phyloP scores from a whole-genome alignment of 2,797 vertebrate genomes.

The Lepilemur ruficaudatus region DNA sequence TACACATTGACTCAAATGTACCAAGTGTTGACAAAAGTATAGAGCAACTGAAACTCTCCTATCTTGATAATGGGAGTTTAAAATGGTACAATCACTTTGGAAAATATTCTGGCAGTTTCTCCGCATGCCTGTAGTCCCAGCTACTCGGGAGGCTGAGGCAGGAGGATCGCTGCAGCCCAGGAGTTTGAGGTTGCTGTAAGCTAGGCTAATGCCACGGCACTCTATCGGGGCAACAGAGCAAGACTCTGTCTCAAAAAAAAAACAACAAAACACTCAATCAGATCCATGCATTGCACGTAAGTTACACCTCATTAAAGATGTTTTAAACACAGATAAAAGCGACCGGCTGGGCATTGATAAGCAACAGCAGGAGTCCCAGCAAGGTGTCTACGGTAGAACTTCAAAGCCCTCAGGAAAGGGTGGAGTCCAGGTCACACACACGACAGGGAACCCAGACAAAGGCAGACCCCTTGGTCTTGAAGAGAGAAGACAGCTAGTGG shows the following conservation, averaged over 20 bases:
- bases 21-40: too few relatives aligned
- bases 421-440: neutral
- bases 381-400: neutral
- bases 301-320: neutral
- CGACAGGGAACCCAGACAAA: fast-evolving
- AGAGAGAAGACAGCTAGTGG: neutral
- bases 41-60: neutral
- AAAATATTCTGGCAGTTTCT: too few relatives aligned
- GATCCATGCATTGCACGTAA: neutral
- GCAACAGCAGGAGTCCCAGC: neutral
- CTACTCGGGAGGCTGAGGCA: too few relatives aligned
- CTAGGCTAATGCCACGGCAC: too few relatives aligned
- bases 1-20: neutral
- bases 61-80: too few relatives aligned
- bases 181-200: too few relatives aligned
- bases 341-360: neutral
- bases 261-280: neutral
- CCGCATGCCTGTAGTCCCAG: too few relatives aligned
- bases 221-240: too few relatives aligned
- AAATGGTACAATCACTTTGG: neutral
- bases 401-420: neutral
- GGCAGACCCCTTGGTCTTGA: neutral
- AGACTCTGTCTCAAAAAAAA: too few relatives aligned
- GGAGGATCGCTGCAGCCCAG: too few relatives aligned
- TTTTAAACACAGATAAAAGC: neutral